Evolutionary conservation across 64 coral and sea anemone genomes (phyloP).

Genomic region (Catalaphyllia jardinei): DNA sequence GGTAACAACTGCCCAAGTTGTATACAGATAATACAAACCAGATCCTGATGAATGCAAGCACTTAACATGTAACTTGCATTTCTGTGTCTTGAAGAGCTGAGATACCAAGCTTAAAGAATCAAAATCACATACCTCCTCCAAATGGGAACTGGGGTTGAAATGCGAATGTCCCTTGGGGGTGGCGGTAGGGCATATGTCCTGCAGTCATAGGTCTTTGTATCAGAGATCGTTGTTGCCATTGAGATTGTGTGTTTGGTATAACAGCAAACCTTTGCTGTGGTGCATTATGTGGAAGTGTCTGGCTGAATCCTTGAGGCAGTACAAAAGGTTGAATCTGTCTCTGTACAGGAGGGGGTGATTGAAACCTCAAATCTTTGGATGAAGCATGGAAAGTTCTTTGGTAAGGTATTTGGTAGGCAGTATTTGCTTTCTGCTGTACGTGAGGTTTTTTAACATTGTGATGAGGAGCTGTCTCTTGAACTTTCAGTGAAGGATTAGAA

Average conservation of each 20-base stretch:
- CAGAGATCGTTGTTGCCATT: background rate
- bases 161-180: background rate
- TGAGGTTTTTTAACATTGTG: background rate
- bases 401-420: background rate
- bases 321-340: slow-evolving; percentile 22
- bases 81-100: no score
- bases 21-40: no score
- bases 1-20: no score
- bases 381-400: background rate
- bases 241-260: background rate
- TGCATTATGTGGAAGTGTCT: background rate
- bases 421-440: slow-evolving; percentile 16
- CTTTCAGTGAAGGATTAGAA: background rate
- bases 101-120: no score
- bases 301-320: background rate
- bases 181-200: background rate
- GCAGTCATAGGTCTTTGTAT: background rate
- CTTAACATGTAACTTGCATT: no score
- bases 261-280: slow-evolving; percentile 11
- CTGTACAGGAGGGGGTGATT: slow-evolving; percentile 9
- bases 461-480: background rate
- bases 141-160: background rate
- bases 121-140: slow-evolving; percentile 17
- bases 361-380: background rate
- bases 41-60: no score